A percentile compares a stretch with the other conserved stretches of the same genome.
phyloP scores from a whole-genome alignment of 2,797 vertebrate species.

The Ctenopoma multispine region DNA sequence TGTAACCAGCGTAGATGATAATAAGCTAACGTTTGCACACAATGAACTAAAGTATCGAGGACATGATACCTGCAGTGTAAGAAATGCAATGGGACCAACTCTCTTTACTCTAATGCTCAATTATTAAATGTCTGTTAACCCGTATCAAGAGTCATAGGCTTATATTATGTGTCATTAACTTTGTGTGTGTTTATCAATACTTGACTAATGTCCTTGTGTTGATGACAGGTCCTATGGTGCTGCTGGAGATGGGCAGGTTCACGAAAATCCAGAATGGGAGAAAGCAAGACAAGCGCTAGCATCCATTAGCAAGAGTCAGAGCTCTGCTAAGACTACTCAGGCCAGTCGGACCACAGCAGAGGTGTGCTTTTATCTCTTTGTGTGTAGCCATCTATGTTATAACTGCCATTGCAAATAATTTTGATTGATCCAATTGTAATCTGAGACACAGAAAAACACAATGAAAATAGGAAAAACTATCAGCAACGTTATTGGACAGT shows the following conservation, averaged over 20 bases:
- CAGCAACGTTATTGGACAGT: too few species aligned
- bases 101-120: too few species aligned
- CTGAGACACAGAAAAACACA: not conserved
- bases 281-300: slow-evolving; percentile 93
- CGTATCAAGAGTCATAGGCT: too few species aligned
- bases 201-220: not conserved
- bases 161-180: too few species aligned
- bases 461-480: too few species aligned
- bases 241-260: slow-evolving; percentile 83
- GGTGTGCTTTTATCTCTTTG: slow-evolving; percentile 43
- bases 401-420: not conserved
- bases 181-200: not conserved
- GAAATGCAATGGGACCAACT: too few species aligned
- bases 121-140: too few species aligned
- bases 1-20: not conserved
- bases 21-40: not conserved
- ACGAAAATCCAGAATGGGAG: slow-evolving; percentile 96
- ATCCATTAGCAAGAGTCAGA: slow-evolving; percentile 90
- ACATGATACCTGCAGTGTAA: too few species aligned
- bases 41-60: too few species aligned
- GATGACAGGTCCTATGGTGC: slow-evolving; percentile 75
- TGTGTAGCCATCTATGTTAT: not conserved
- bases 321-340: slow-evolving; percentile 78
- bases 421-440: not conserved
- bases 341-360: slow-evolving; percentile 80